Conservation (phyloP, 2,113 vertebrate genomes). For the Colinus virginianus region DNA sequence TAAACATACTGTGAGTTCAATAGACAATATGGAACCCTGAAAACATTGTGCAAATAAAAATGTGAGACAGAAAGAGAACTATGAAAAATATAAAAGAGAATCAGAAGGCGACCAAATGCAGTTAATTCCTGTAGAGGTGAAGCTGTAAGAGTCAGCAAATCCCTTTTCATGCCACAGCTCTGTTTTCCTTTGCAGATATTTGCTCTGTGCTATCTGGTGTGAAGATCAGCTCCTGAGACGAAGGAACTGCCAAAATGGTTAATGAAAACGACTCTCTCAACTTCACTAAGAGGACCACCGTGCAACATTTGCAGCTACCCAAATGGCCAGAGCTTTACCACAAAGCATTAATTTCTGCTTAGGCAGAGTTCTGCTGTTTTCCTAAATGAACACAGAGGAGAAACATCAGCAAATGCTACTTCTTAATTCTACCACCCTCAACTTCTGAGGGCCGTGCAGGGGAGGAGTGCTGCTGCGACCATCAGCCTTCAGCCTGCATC, state of each 20-base stretch:
- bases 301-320: neutral
- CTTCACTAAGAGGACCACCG: neutral
- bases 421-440: neutral
- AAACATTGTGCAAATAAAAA: neutral
- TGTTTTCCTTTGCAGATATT: neutral
- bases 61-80: neutral
- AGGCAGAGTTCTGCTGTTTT: neutral
- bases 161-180: neutral
- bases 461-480: neutral
- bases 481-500: neutral
- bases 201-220: neutral
- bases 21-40: neutral
- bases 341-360: neutral
- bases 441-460: fast-evolving
- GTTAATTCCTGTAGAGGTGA: neutral
- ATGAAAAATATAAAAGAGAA: neutral
- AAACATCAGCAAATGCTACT: neutral
- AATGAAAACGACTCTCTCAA: neutral
- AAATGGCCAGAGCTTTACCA: neutral
- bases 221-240: neutral
- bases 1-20: neutral
- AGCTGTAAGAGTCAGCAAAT: neutral
- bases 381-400: neutral
- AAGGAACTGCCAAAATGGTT: neutral
- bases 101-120: neutral